These are phyloP conservation scores for Polypterus senegalus DNA, from an alignment of 2,113 vertebrate species.

Conservation along the genomic window DNA sequence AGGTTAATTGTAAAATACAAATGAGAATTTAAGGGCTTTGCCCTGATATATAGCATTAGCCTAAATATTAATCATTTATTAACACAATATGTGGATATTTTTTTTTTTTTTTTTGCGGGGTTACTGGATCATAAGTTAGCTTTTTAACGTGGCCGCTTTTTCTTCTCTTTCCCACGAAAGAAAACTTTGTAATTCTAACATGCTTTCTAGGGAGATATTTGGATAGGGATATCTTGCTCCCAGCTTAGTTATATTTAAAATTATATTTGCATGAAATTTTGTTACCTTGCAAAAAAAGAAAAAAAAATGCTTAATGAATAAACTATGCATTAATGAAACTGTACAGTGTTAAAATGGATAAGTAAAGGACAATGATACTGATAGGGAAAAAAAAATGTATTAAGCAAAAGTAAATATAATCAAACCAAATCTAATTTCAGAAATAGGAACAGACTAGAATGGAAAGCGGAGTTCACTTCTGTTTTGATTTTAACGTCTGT, in stretches of 20 bases:
- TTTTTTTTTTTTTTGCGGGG: no score
- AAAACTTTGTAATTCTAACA: no score
- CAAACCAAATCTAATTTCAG: no score
- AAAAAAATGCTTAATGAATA: conserved; percentile 31
- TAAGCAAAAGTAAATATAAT: conserved; percentile 33
- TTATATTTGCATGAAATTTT: conserved; percentile 33
- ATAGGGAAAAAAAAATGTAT: conserved; percentile 28
- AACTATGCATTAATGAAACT: conserved; percentile 54
- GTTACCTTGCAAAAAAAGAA: conserved; percentile 5
- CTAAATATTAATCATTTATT: conserved; percentile 29
- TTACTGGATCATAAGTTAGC: no score
- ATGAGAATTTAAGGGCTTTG: conserved; percentile 37
- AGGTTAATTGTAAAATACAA: conserved; percentile 35
- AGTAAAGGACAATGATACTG: neutral
- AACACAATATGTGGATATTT: no score
- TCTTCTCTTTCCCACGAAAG: no score
- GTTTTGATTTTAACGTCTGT: no score
- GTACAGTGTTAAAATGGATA: conserved; percentile 15
- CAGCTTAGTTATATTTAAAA: conserved; percentile 28
- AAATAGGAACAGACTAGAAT: no score
- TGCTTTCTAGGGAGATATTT: no score
- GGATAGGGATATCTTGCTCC: no score
- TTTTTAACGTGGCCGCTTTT: no score
- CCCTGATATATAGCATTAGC: conserved; percentile 39
- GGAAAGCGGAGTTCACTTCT: no score